Evolutionary conservation across 2,113 vertebrate species (phyloP).

Genomic region (Indri indri): DNA sequence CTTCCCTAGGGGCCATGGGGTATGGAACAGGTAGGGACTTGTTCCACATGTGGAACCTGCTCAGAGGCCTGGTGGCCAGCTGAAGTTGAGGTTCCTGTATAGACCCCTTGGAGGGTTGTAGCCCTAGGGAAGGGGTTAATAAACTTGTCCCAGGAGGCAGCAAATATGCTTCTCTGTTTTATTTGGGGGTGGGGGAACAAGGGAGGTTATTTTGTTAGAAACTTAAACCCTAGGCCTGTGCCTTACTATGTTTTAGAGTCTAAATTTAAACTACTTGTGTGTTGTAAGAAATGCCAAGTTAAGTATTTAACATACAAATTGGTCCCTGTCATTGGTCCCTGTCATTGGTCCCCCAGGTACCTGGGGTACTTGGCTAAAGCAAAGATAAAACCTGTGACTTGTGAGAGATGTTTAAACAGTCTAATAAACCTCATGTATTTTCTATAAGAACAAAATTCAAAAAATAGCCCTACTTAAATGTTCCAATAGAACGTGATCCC

Average conservation of each 20-base stretch:
- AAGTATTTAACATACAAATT: not conserved
- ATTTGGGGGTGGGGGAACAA: too few relatives aligned
- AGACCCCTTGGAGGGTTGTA: not conserved
- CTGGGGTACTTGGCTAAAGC: not conserved
- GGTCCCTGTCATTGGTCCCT: not conserved
- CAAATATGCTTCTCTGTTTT: not conserved
- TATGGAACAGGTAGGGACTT: not conserved
- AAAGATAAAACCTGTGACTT: not conserved
- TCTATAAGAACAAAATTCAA: too few relatives aligned
- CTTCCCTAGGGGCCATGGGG: not conserved
- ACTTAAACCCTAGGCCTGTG: not conserved
- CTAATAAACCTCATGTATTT: not conserved
- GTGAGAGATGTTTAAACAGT: too few relatives aligned
- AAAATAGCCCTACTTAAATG: not conserved
- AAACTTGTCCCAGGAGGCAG: not conserved
- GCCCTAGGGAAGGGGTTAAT: not conserved
- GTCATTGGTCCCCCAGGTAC: too few relatives aligned
- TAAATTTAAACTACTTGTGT: not conserved
- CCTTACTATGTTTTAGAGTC: not conserved
- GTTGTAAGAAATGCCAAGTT: not conserved
- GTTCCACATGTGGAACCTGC: not conserved
- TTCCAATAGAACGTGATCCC: accelerated
- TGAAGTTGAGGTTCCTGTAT: not conserved
- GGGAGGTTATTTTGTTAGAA: not conserved
- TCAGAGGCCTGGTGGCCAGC: not conserved